Base-by-base conservation (phyloP, 2,113 vertebrate genomes). In the Aptenodytes patagonicus region DNA sequence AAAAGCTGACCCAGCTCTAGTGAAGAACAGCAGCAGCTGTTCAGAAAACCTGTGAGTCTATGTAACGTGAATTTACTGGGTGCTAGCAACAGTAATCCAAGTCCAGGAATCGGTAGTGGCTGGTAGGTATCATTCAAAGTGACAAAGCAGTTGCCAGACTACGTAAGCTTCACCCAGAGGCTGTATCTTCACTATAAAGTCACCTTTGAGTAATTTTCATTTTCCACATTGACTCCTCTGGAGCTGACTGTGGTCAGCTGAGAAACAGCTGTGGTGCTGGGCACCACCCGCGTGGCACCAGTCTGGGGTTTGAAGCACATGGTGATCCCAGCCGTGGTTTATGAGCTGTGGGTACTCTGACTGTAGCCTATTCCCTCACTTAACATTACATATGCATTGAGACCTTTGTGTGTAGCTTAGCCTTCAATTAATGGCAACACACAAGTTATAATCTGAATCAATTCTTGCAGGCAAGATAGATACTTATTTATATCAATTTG, bases 171-270 rank as follows among this genome's bases (percentile, higher is more conserved):
- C 65, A 71, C 26, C 7, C 34, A 69, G 52, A 72, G 66, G 42
- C 62, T 72, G 8, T 17, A 16, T 9, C 25, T 83, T 73, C 28
- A 11, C 10, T n/a, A 22, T 5, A 54, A 73, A 80, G 54, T n/a
- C n/a, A 24, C 57, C 10, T 71, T 32, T 40, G 36, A 36, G 29
- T 70, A 3, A 42, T 73, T 71, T 86, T 64, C 20, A 17, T 80
- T 76, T 85, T 47, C 29, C 17, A 36, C 1, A 0, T 24, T 19
- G 3, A 17, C 10, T 69, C 4, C 15, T 20, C 11, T 6, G 10
- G 44, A 72, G 52, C n/a, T 21, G 55, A 2, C 31, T 1, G 2
- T 0, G 1, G 26, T 7, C 0, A 0, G 9, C 20, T 47, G 55
- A 89, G 76, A 86, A 6, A 9, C n/a, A 57, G 28, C 28, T 62